Percentiles rank a stretch among this genome's conserved stretches.
These are phyloP conservation scores for Drosophila prostipennis DNA, from an alignment of 2,888 invertebrate species.

Conservation along the genomic window DNA sequence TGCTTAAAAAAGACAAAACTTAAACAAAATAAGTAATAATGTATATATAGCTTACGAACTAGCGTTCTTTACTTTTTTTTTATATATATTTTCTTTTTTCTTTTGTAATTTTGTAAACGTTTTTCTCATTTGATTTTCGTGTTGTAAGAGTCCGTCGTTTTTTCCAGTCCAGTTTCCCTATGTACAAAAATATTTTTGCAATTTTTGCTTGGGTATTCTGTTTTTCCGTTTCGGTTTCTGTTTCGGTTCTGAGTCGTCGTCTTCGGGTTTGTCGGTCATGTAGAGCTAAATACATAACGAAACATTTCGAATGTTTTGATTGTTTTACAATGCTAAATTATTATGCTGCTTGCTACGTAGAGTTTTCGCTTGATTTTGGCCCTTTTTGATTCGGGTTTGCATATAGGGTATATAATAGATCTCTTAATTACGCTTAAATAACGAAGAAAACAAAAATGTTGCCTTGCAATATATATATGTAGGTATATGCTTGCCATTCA, in stretches of 20 bases:
- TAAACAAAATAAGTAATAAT: constrained; percentile 45
- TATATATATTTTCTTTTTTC: neutral
- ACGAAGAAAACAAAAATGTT: constrained; percentile 45
- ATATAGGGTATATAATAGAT: too few relatives aligned
- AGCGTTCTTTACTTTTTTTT: constrained; percentile 28
- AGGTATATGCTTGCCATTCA: constrained; percentile 34
- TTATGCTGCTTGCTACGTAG: constrained; percentile 22
- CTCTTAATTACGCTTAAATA: constrained; percentile 34
- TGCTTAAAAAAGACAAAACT: constrained; percentile 40
- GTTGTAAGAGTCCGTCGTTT: constrained; percentile 10
- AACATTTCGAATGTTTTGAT: constrained; percentile 52
- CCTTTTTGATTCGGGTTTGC: neutral
- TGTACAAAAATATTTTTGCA: constrained; percentile 9
- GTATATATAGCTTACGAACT: constrained; percentile 40
- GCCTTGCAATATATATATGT: constrained; percentile 25
- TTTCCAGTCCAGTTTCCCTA: constrained; percentile 6
- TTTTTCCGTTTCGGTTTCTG: neutral
- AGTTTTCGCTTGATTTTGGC: constrained; percentile 2
- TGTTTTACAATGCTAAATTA: constrained; percentile 20
- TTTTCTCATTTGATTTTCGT: constrained; percentile 4
- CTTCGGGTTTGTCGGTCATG: neutral
- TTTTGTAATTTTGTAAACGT: constrained; percentile 6
- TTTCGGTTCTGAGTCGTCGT: constrained; percentile 12
- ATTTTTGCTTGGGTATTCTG: neutral
- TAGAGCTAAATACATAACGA: constrained; percentile 34